A percentile compares a stretch with the other conserved stretches of the same genome.
These are phyloP conservation scores for Eulemur rufifrons DNA, from an alignment of 2,113 vertebrate species.

Conservation along the genomic window DNA sequence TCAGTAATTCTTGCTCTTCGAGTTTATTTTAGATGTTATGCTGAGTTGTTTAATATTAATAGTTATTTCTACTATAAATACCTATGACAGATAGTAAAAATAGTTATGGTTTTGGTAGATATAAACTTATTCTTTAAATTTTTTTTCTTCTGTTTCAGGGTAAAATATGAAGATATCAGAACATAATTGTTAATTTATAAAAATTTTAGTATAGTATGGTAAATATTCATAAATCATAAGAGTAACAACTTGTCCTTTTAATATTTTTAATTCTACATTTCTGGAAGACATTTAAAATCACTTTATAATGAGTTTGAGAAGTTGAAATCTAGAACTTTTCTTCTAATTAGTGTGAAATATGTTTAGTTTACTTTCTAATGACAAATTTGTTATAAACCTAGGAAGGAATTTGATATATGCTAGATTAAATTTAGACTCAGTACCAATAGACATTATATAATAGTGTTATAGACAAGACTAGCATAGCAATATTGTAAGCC, in stretches of 20 bases:
- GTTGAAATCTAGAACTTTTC: slow-evolving; percentile 54
- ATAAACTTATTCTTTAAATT: not conserved
- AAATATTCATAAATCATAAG: not conserved
- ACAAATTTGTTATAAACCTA: not conserved
- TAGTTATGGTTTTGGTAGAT: not conserved
- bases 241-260: not conserved
- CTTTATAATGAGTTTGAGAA: slow-evolving; percentile 28
- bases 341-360: not conserved
- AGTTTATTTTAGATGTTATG: not conserved
- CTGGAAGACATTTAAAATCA: slow-evolving; percentile 37
- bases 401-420: not conserved
- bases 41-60: not conserved
- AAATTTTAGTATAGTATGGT: not conserved
- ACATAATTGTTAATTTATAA: slow-evolving; percentile 7
- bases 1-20: not conserved
- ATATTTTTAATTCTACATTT: slow-evolving; percentile 15
- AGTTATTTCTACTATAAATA: not conserved
- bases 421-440: slow-evolving; percentile 27
- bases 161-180: slow-evolving; percentile 27
- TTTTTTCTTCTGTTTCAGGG: not conserved
- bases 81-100: not conserved
- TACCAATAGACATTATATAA: not conserved
- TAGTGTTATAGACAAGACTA: not conserved
- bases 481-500: not conserved
- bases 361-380: slow-evolving; percentile 25